Conservation (phyloP, 2,797 vertebrate species). For the Ctenopoma kingsleyae region DNA sequence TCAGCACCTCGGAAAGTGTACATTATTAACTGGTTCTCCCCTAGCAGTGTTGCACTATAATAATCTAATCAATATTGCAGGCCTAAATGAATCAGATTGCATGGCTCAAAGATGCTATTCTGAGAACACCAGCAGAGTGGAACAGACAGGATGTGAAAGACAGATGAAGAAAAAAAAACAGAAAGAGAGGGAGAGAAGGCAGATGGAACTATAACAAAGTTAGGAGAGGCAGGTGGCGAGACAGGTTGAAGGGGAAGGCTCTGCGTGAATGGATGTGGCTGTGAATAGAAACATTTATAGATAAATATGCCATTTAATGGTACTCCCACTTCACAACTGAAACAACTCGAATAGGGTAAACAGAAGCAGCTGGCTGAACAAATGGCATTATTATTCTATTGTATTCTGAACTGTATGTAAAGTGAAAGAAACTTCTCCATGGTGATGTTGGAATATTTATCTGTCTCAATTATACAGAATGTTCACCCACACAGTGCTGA, state of each 20-base stretch:
- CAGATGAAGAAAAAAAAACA: slow-evolving; percentile 32
- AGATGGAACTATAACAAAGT: slow-evolving; percentile 73
- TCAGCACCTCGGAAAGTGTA: slow-evolving; percentile 55
- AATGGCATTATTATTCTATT: slow-evolving; percentile 28
- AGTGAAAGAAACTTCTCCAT: slow-evolving; percentile 23
- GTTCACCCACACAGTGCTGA: slow-evolving; percentile 15
- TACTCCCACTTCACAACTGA: slow-evolving; percentile 50
- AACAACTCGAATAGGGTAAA: slow-evolving; percentile 52
- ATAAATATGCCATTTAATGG: slow-evolving; percentile 62
- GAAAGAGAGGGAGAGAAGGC: slow-evolving; percentile 36
- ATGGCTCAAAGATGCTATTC: slow-evolving; percentile 71
- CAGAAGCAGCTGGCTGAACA: slow-evolving; percentile 38
- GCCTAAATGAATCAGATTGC: slow-evolving; percentile 73
- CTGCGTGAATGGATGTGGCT: slow-evolving; percentile 55
- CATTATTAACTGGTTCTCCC: slow-evolving; percentile 69
- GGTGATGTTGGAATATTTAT: slow-evolving; percentile 18
- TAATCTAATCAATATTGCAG: slow-evolving; percentile 79
- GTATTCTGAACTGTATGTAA: slow-evolving; percentile 34
- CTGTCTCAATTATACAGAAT: slow-evolving; percentile 19
- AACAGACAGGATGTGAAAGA: slow-evolving; percentile 61
- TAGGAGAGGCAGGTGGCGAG: slow-evolving; percentile 65
- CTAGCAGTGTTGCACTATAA: slow-evolving; percentile 70
- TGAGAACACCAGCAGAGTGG: slow-evolving; percentile 59
- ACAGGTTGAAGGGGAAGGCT: slow-evolving; percentile 48
- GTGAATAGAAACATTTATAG: slow-evolving; percentile 47